Base-by-base conservation (phyloP, 2,888 invertebrate genomes). In the Amitus sp. region DNA sequence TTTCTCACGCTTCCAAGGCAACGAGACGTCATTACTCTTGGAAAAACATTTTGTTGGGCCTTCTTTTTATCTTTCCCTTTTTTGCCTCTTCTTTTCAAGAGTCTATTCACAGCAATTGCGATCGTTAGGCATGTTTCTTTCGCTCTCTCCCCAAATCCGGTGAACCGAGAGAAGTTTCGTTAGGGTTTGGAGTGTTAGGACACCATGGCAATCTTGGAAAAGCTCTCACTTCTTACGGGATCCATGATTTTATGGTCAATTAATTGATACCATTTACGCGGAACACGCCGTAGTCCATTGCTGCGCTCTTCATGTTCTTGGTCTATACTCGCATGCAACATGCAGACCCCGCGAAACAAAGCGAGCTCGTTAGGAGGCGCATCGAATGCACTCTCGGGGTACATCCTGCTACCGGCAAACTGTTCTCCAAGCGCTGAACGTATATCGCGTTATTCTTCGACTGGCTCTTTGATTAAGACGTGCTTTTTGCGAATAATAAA, bases 281-380 rank as follows among this genome's bases (percentile, higher is more conserved):
- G 51, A 63, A 76, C 78, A 78, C 78, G 76, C 73, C 69, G 71
- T 78, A 77, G 70, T 69, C 67, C 66, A 69, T 62, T 61, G 48
- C 56, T 51, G 63, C 52, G 62, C 65, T 68, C 68, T 69, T 67
- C 72, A 71, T 67, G 73, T 70, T 70, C 70, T 68, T 70, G 51
- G 60, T 20, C 69, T 67, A 70, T 67, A 71, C 68, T 68, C 53
- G 66, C 67, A 69, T 69, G 66, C 65, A 50, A 58, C 62, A 50
- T 61, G 66, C 49, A 61, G 76, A 73, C 71, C 71, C 75, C 62
- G 74, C 77, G 78, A 80, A 80, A 82, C 82, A 81, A 82, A 82
- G 82, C 80, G 75, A 79, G 81, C 81, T 82, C 82, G 82, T 82
- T 82, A 82, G 73, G 76, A 77, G 76, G 74, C 72, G 76, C 77